Evolutionary conservation across 2,888 invertebrate genomes (phyloP).

Genomic region (Opisthograptis luteolata): DNA sequence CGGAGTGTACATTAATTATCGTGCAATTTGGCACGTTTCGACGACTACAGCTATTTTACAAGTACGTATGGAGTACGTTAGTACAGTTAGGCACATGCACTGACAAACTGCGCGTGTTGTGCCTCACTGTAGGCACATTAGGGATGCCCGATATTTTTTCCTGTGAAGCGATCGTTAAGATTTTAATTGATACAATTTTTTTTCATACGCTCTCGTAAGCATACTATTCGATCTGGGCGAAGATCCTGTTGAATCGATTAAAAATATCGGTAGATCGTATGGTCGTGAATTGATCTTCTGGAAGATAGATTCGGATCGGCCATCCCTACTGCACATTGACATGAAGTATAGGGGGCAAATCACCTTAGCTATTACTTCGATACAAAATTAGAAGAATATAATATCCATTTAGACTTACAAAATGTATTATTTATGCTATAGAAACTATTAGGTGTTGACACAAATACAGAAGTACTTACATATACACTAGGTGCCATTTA

Average conservation of each 20-base stretch:
- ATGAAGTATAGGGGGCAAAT: conserved; percentile 35
- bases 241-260: too few species aligned
- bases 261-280: too few species aligned
- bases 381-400: conserved; percentile 85
- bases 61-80: conserved; percentile 64
- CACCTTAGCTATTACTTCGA: conserved; percentile 63
- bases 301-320: too few species aligned
- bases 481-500: conserved; percentile 61
- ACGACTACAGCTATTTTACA: conserved; percentile 71
- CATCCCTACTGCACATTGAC: too few species aligned
- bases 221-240: too few species aligned
- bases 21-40: conserved; percentile 76
- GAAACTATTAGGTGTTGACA: conserved; percentile 70
- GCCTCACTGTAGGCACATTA: conserved; percentile 28
- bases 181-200: too few species aligned
- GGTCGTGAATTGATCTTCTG: too few species aligned
- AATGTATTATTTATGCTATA: conserved; percentile 69
- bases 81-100: conserved; percentile 39
- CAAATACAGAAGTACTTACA: conserved; percentile 69
- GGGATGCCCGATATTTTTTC: too few species aligned
- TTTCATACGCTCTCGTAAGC: too few species aligned
- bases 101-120: conserved; percentile 25
- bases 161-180: too few species aligned
- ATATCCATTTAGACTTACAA: conserved; percentile 81
- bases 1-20: conserved; percentile 84